phyloP scores from a whole-genome alignment of 1,140 invertebrate genomes.

The Pectinophora gossypiella region DNA sequence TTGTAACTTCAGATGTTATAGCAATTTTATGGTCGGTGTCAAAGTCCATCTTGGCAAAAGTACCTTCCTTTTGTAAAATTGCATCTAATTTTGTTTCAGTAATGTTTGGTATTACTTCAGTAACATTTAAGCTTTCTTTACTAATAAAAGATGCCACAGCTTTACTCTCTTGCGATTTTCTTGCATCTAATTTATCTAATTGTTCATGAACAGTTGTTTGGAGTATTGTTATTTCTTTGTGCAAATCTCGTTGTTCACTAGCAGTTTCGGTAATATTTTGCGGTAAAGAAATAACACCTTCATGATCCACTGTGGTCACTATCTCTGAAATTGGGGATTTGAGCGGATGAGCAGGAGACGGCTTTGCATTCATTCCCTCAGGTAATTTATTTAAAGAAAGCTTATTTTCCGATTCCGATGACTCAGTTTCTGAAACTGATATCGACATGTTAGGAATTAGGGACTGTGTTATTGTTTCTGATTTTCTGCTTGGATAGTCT shows the following conservation, averaged over 20 bases:
- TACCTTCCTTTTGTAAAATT: constrained; percentile 16
- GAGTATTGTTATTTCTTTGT: constrained; percentile 51
- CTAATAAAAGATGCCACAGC: constrained; percentile 33
- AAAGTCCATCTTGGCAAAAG: constrained; percentile 40
- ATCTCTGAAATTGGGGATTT: constrained; percentile 45
- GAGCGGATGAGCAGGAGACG: constrained; percentile 37
- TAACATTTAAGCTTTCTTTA: constrained; percentile 52
- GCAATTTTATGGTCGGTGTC: constrained; percentile 48
- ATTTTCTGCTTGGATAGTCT: constrained; percentile 26
- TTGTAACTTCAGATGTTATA: constrained; percentile 38
- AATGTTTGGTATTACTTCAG: constrained; percentile 37
- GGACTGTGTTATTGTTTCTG: constrained; percentile 34
- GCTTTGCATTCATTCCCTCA: constrained; percentile 26
- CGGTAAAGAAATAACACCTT: constrained; percentile 24
- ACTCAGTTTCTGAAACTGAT: constrained; percentile 41
- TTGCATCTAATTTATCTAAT: constrained; percentile 32
- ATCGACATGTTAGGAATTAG: constrained; percentile 45
- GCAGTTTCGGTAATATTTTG: constrained; percentile 29
- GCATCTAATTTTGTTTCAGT: constrained; percentile 29
- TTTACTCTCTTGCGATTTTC: constrained; percentile 19
- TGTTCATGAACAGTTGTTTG: constrained; percentile 51
- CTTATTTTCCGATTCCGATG: constrained; percentile 43
- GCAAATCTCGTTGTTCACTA: constrained; percentile 35
- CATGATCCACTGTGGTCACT: constrained; percentile 48
- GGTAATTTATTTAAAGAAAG: constrained; percentile 32